Conservation (phyloP, 2,797 vertebrate genomes). For the Rhinogobio ventralis region DNA sequence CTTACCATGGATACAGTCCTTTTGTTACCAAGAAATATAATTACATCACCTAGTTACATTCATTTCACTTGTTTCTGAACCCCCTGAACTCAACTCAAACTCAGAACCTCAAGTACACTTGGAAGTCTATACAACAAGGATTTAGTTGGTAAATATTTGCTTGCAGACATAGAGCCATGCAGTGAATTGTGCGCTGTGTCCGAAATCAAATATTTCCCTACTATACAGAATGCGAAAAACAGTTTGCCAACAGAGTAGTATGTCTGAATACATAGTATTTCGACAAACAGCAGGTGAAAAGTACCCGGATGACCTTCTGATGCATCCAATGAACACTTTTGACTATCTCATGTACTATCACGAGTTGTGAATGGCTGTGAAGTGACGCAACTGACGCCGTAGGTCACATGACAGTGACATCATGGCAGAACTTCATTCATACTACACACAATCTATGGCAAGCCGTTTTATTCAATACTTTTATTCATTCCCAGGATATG, state of each 20-base stretch:
- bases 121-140: neutral
- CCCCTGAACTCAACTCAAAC: slow-evolving; percentile 12
- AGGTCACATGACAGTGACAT: neutral
- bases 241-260: neutral
- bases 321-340: neutral
- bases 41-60: slow-evolving; percentile 52
- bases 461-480: too few species aligned
- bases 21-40: slow-evolving; percentile 30
- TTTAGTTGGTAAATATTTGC: neutral
- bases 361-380: neutral
- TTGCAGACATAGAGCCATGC: neutral
- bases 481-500: too few species aligned
- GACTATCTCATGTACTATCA: neutral
- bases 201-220: neutral
- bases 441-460: neutral
- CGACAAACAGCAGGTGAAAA: neutral
- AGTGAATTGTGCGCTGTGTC: neutral
- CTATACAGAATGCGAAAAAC: neutral
- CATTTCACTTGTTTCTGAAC: slow-evolving; percentile 19
- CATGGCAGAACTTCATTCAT: neutral
- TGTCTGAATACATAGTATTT: neutral
- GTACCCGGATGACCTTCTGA: neutral
- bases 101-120: neutral
- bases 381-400: neutral
- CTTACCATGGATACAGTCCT: slow-evolving; percentile 45